Percentiles rank a stretch among this genome's conserved stretches.
Conservation (phyloP, 2,113 vertebrate species). For the Agapornis roseicollis region DNA sequence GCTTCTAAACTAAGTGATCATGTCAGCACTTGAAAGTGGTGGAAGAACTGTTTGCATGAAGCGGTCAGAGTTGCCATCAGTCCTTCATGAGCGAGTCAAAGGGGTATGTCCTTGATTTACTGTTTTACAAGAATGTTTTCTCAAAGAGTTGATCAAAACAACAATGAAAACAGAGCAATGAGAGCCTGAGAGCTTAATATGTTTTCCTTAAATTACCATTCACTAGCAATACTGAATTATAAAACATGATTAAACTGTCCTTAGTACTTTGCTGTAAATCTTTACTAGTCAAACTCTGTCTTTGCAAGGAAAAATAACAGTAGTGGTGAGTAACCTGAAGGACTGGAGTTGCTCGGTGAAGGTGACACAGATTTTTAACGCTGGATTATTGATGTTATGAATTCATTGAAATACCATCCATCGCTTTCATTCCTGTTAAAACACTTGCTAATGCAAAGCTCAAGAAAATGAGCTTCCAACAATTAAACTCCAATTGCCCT, state of each 20-base stretch:
- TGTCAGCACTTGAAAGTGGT: background rate
- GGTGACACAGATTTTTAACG: slow-evolving; percentile 15
- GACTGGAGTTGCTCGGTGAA: background rate
- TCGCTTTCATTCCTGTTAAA: slow-evolving; percentile 20
- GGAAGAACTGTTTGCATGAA: background rate
- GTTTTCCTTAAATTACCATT: background rate
- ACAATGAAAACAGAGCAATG: background rate
- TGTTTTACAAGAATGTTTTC: background rate
- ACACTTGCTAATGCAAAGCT: slow-evolving; percentile 22
- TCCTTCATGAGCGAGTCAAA: background rate
- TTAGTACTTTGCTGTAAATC: background rate
- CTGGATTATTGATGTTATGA: background rate
- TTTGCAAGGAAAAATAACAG: slow-evolving; percentile 32
- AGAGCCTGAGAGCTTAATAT: background rate
- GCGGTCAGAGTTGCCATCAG: background rate
- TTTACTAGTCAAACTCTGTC: background rate
- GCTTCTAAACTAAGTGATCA: background rate
- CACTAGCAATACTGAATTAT: background rate
- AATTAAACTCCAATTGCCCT: slow-evolving; percentile 5
- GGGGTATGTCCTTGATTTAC: background rate
- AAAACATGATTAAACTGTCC: background rate
- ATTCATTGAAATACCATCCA: background rate
- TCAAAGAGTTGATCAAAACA: background rate
- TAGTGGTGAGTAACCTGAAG: background rate
- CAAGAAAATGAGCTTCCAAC: slow-evolving; percentile 34